A percentile compares a stretch with the other conserved stretches of the same genome.
These are phyloP conservation scores for Nasua narica DNA, from an alignment of 2,797 vertebrate species.

Conservation along the genomic window DNA sequence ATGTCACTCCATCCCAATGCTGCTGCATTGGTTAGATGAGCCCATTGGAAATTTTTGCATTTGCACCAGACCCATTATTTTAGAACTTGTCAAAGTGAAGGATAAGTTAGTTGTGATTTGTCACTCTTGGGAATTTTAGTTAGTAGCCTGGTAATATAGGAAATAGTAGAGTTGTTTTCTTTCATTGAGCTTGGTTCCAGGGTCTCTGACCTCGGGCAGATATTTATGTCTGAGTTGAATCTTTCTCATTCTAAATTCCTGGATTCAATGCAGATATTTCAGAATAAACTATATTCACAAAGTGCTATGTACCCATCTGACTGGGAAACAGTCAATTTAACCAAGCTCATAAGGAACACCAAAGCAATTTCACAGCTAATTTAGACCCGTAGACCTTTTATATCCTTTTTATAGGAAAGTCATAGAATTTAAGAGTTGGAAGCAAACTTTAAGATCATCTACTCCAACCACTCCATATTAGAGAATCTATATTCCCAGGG, in stretches of 20 bases:
- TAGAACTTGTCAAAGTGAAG: background rate
- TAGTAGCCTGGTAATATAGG: background rate
- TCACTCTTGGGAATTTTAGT: background rate
- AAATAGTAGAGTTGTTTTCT: background rate
- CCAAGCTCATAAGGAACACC: constrained; percentile 75
- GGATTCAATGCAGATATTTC: constrained; percentile 34
- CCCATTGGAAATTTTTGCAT: background rate
- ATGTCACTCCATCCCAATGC: background rate
- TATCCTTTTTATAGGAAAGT: constrained; percentile 21
- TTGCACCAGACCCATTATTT: background rate
- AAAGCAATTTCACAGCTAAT: constrained; percentile 68
- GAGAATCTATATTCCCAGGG: background rate
- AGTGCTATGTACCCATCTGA: constrained; percentile 23
- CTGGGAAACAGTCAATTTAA: constrained; percentile 72
- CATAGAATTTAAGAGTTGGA: constrained; percentile 43
- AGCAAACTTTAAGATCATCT: constrained; percentile 45
- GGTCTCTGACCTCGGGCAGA: background rate
- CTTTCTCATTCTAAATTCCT: constrained; percentile 15
- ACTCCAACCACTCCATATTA: background rate
- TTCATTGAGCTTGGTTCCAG: background rate
- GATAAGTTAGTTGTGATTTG: background rate
- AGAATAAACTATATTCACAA: constrained; percentile 24
- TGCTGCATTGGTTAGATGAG: background rate
- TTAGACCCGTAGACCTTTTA: constrained; percentile 46
- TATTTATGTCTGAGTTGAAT: background rate